These are phyloP conservation scores for Elymnias hypermnestra DNA, from an alignment of 1,140 invertebrate genomes.

Conservation along the genomic window DNA sequence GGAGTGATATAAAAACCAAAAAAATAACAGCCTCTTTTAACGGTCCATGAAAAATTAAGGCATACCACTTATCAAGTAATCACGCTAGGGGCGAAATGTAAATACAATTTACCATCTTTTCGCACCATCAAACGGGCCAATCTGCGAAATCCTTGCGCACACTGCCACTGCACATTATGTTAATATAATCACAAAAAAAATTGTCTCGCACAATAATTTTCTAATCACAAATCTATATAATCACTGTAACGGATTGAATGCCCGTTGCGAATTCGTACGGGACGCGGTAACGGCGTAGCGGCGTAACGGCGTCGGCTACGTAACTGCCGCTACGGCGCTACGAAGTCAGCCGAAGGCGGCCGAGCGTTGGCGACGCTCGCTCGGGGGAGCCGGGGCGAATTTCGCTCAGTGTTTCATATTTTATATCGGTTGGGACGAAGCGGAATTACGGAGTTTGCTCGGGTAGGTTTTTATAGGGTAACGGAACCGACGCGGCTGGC, in stretches of 20 bases:
- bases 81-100: slow-evolving; percentile 21
- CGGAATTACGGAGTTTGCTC: slow-evolving; percentile 69
- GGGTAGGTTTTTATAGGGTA: slow-evolving; percentile 65
- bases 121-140: slow-evolving; percentile 48
- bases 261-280: slow-evolving; percentile 10
- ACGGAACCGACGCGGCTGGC: slow-evolving; percentile 49
- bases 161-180: slow-evolving; percentile 50
- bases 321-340: slow-evolving; percentile 65
- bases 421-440: slow-evolving; percentile 63
- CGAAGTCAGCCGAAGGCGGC: slow-evolving; percentile 38
- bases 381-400: slow-evolving; percentile 41
- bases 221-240: slow-evolving; percentile 32
- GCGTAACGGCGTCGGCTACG: slow-evolving; percentile 34
- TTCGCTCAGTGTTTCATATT: slow-evolving; percentile 71
- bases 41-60: slow-evolving; percentile 14
- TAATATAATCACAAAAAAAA: slow-evolving; percentile 37
- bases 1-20: no score
- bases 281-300: slow-evolving; percentile 28
- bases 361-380: slow-evolving; percentile 39
- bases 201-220: slow-evolving; percentile 36
- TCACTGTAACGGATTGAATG: slow-evolving; percentile 40
- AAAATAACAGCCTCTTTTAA: slow-evolving; percentile 1
- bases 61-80: slow-evolving; percentile 27
- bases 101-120: slow-evolving; percentile 60
- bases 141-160: slow-evolving; percentile 27